Conservation (phyloP, 2,888 invertebrate genomes). For the Lycocerus yunnanus region DNA sequence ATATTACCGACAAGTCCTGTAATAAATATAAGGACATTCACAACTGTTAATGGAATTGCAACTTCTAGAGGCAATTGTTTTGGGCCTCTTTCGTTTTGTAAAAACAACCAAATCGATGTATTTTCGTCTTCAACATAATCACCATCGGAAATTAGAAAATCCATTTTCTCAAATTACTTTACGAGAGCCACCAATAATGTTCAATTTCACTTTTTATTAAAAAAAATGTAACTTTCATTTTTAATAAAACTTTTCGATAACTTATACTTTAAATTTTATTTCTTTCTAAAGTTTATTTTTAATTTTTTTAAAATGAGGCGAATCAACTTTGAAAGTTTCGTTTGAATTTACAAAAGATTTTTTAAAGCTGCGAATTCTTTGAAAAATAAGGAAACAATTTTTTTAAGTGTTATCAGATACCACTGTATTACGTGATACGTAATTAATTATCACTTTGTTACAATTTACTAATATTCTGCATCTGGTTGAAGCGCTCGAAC, state of each 20-base stretch:
- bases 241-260: not conserved
- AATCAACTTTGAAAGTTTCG: not conserved
- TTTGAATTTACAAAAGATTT: not conserved
- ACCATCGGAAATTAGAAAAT: not conserved
- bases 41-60: conserved; percentile 64
- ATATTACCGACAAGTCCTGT: conserved; percentile 85
- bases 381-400: not conserved
- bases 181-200: not conserved
- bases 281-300: not conserved
- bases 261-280: not conserved
- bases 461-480: conserved; percentile 20
- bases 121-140: conserved; percentile 1
- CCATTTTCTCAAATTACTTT: not conserved
- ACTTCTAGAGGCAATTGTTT: conserved; percentile 48
- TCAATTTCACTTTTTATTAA: not conserved
- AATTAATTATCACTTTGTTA: conserved; percentile 7
- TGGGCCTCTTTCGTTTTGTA: conserved; percentile 43
- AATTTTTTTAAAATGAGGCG: not conserved
- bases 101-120: conserved; percentile 34
- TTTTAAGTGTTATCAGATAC: not conserved
- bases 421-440: not conserved
- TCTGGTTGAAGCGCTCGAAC: conserved; percentile 15
- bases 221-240: not conserved
- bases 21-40: conserved; percentile 77
- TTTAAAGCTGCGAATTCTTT: not conserved